Conservation (phyloP, 2,113 vertebrate genomes). For the Brachypodius melanocephalos region DNA sequence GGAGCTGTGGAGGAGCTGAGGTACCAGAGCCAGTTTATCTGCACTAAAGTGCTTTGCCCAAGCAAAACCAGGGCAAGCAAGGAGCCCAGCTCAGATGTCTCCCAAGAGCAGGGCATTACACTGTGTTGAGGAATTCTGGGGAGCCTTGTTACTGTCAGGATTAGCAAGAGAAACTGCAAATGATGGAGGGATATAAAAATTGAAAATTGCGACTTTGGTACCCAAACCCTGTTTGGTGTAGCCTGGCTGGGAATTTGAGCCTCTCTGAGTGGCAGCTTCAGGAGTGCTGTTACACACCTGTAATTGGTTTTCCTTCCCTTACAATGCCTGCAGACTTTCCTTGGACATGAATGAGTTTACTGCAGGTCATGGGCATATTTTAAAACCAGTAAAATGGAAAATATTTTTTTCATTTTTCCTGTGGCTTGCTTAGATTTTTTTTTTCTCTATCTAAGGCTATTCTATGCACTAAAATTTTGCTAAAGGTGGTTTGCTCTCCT, state of each 20-base stretch:
- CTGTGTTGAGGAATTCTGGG: neutral
- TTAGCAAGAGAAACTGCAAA: neutral
- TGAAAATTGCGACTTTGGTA: neutral
- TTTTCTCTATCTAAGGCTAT: neutral
- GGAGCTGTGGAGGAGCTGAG: neutral
- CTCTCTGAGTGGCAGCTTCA: neutral
- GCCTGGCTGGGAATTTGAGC: neutral
- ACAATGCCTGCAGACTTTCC: neutral
- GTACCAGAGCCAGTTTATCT: neutral
- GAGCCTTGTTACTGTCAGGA: neutral
- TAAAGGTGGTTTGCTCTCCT: neutral
- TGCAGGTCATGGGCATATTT: neutral
- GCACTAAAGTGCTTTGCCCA: neutral
- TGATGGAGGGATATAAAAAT: neutral
- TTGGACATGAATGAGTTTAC: neutral
- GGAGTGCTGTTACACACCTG: neutral
- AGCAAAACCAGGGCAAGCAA: neutral
- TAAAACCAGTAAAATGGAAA: neutral
- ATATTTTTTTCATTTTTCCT: neutral
- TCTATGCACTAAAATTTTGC: neutral
- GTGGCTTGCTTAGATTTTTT: neutral
- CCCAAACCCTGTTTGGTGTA: neutral
- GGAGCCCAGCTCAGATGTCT: neutral
- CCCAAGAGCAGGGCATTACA: neutral
- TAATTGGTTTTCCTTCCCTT: neutral